A percentile compares a stretch with the other conserved stretches of the same genome.
Conservation (phyloP, 2,888 invertebrate genomes). For the Atrina japonica region DNA sequence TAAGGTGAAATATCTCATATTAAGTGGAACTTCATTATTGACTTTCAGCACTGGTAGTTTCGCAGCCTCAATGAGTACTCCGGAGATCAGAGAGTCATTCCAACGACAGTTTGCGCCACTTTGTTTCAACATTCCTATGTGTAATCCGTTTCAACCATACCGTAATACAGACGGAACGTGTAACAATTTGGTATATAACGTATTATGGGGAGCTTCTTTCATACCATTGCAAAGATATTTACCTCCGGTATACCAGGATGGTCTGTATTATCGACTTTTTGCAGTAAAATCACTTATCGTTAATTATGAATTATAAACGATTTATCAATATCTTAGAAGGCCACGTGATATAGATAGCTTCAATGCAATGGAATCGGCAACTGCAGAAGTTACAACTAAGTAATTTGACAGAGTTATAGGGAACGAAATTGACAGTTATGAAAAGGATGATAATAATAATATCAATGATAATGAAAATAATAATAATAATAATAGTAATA, state of each 20-base stretch:
- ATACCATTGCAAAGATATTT: slow-evolving; percentile 4
- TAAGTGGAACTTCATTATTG: too few species aligned
- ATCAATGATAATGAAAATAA: too few species aligned
- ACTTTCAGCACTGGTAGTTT: too few species aligned
- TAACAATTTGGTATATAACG: slow-evolving; percentile 9
- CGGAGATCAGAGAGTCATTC: not conserved
- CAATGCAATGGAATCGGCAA: too few species aligned
- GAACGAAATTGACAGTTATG: too few species aligned
- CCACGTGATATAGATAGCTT: too few species aligned
- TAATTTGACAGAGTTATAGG: too few species aligned
- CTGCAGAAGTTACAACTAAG: too few species aligned
- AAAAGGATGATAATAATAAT: too few species aligned
- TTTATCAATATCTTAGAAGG: too few species aligned
- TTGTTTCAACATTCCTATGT: slow-evolving; percentile 8
- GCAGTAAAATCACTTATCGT: not conserved
- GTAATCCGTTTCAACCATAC: slow-evolving; percentile 1
- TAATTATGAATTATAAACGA: not conserved
- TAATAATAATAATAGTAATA: too few species aligned
- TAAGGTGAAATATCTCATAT: too few species aligned
- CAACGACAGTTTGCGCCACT: slow-evolving; percentile 1
- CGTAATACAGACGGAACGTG: slow-evolving; percentile 14
- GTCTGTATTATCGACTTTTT: not conserved
- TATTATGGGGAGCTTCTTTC: slow-evolving; percentile 3
- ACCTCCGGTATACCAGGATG: slow-evolving; percentile 3
- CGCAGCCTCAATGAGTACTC: not conserved